Conservation (phyloP, 2,888 invertebrate genomes). For the Chesias legatella region DNA sequence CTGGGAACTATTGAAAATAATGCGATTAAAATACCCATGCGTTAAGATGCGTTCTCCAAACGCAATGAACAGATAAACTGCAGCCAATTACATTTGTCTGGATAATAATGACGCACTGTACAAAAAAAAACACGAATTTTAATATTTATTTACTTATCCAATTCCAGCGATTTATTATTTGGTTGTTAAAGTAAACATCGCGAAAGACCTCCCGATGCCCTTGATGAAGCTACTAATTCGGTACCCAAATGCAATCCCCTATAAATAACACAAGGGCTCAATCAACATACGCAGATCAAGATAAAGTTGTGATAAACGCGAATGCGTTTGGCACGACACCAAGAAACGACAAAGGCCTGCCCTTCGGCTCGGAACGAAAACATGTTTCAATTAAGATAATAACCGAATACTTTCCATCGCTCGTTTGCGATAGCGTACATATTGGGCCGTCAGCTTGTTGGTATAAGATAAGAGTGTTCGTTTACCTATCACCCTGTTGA, state of each 20-base stretch:
- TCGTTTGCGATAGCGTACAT: conserved; percentile 2
- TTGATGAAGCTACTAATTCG: conserved; percentile 3
- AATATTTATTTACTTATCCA: no score
- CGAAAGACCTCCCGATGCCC: neutral
- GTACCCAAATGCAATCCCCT: neutral
- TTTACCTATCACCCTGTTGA: conserved; percentile 9
- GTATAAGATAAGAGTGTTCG: conserved; percentile 10
- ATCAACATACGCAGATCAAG: conserved; percentile 10
- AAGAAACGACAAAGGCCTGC: conserved; percentile 36
- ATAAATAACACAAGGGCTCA: conserved; percentile 14
- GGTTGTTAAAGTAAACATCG: no score
- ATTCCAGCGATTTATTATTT: no score
- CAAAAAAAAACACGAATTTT: no score
- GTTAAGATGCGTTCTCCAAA: conserved; percentile 4
- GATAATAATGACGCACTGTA: conserved; percentile 6
- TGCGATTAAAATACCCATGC: no score
- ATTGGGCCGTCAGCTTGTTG: conserved; percentile 14
- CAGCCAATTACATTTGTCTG: conserved; percentile 11
- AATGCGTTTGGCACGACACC: conserved; percentile 35
- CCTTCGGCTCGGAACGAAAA: conserved; percentile 29
- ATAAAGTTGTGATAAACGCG: conserved; percentile 23
- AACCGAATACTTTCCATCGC: conserved; percentile 7
- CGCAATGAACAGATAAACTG: conserved; percentile 2
- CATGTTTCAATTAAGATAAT: conserved; percentile 33
- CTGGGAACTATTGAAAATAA: no score